Base-by-base conservation (phyloP, 2,797 vertebrate genomes). In the Pygocentrus nattereri region DNA sequence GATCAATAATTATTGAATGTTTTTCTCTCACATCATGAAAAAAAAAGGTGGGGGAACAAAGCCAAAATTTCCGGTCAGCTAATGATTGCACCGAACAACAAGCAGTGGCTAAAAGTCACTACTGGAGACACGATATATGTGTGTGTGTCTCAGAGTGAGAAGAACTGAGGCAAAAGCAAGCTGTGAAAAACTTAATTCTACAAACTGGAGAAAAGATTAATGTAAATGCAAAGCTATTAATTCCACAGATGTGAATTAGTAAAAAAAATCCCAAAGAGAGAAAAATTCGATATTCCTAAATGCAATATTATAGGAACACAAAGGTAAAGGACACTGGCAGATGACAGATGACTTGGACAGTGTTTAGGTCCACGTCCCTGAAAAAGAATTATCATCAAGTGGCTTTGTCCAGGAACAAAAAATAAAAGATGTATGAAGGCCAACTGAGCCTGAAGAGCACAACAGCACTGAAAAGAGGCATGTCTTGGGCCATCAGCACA, bases 1-100 rank as follows among this genome's bases (percentile, higher is more conserved):
- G 91, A 95, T 95, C 95, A 93, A 95, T 95, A 95, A 91, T 87
- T 94, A 95, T 95, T 92, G 94, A 94, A 94, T 94, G 92, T 93
- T 93, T 92, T 82, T 91, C 86, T 86, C 93, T 93, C 89, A 91
- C 92, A 88, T 88, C 87, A 81, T 79, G 82, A 84, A 79, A 80
- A 76, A n/a, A 84, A 82, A 77, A 49, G 65, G 27, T 61, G 71
- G 67, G 75, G 78, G 88, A 90, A 90, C 85, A 89, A 89, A 88
- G 86, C 82, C 83, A 89, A 92, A 87, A 93, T 89, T 92, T 94
- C 90, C 86, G 82, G 85, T 83, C 80, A 77, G 84, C 82, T 93
- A 90, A 93, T 91, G 87, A 92, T 86, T 80, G 62, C 84, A 81
- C 82, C 85, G 77, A 80, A 83, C 77, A 84, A 88, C 86, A 90